Base-by-base conservation (phyloP, 35 echinoderm and acorn worm species). In the Amphiura filiformis region DNA sequence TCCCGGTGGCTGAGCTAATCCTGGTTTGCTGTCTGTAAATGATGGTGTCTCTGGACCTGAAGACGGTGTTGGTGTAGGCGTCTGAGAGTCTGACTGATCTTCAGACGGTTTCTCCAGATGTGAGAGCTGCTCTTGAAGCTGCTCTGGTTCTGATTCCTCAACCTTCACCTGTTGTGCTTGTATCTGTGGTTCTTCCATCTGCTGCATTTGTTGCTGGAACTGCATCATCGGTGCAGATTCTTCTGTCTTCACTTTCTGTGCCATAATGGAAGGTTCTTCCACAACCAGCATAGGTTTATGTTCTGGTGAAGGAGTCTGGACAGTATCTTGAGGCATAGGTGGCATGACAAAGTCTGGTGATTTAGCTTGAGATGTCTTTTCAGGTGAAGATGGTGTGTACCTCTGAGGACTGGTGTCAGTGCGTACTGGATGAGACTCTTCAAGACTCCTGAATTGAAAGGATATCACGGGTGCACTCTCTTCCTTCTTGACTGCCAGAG, bases 21-120 rank as follows among this genome's bases (percentile, higher is more conserved):
- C 26, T 77, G 88, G 83, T 52, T 97, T 92, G 42, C 82, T 93
- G 22, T 88, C 88, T 35, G 90, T 90, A 57, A 81, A 52, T 57
- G 87, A 82, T 30, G 78, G 83, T 31, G 90, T 79, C 22, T 57
- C 42, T 32, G 57, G 86, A 20, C 39, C 49, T 70, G 57, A 32
- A 22, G n/a, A n/a, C n/a, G n/a, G n/a, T n/a, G n/a, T n/a, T n/a
- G 79, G 32, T 70, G 91, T 75, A 28, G 83, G 56, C 26, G 61
- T 39, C 42, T 82, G 79, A n/a, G 82, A 32, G 38, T 65, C 32
- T 36, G 56, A 39, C 32, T 39, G 31, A 2, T 39, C 57, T 32
- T 77, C 76, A 39, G 37, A 57, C 20, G 79, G 83, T 20, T 57
- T 26, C 18, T 90, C 82, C 35, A 90, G 77, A 1, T 85, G 87